Evolutionary conservation across 2,888 invertebrate genomes (phyloP).

Genomic region (Hirtodrosophila alboralis): DNA sequence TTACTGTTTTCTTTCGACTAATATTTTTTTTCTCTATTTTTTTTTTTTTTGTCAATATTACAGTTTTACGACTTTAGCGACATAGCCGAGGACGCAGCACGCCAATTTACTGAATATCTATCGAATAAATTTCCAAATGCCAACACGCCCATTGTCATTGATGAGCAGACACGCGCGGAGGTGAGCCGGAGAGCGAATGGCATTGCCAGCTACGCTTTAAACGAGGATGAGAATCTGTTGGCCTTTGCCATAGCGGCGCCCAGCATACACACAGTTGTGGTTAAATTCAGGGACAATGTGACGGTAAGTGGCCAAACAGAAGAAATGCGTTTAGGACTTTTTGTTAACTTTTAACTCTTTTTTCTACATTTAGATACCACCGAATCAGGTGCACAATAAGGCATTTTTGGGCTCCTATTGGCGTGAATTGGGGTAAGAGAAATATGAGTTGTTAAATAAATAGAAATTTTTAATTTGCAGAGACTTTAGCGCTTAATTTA

Average conservation of each 20-base stretch:
- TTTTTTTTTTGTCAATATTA: constrained; percentile 21
- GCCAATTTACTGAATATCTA: constrained; percentile 83
- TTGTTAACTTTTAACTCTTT: background rate
- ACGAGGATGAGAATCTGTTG: constrained; percentile 83
- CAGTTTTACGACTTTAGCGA: constrained; percentile 84
- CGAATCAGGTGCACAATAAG: constrained; percentile 83
- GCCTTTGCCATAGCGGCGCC: constrained; percentile 84
- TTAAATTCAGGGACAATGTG: constrained; percentile 84
- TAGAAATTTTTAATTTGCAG: no score
- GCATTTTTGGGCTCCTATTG: constrained; percentile 83
- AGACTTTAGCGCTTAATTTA: no score
- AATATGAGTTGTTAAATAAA: no score
- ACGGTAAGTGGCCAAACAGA: constrained; percentile 68
- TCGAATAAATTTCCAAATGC: constrained; percentile 79
- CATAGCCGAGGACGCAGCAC: constrained; percentile 83
- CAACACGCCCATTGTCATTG: constrained; percentile 65
- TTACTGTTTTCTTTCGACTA: no score
- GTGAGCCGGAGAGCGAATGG: constrained; percentile 82
- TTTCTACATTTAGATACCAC: constrained; percentile 75
- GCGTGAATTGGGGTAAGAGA: constrained; percentile 82
- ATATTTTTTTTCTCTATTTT: no score
- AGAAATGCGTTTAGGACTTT: background rate
- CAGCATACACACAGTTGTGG: constrained; percentile 83
- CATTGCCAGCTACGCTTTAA: constrained; percentile 83
- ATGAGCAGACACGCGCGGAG: constrained; percentile 79